Conservation (phyloP, 2,888 invertebrate species). For the Lasioglossum calceatum region DNA sequence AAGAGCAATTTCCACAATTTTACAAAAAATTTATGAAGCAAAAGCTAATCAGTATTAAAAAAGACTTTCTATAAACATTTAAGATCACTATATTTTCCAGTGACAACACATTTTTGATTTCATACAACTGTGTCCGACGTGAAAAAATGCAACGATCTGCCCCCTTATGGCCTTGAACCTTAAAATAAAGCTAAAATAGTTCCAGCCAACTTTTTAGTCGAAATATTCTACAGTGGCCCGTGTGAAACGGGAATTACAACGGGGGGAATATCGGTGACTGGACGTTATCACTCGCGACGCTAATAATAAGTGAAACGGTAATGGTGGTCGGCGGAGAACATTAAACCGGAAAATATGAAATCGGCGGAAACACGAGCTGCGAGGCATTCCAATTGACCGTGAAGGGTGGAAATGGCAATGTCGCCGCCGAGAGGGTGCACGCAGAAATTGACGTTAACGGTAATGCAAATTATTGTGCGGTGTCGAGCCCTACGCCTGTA, state of each 20-base stretch:
- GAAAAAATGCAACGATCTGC: too few relatives aligned
- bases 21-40: too few relatives aligned
- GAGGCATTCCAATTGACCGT: neutral
- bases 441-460: constrained; percentile 2
- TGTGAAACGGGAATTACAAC: constrained; percentile 28
- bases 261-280: constrained; percentile 13
- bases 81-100: neutral
- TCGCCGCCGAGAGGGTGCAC: neutral
- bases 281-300: constrained; percentile 20
- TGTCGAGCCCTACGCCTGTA: neutral
- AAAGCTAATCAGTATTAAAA: too few relatives aligned
- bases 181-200: neutral
- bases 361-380: neutral
- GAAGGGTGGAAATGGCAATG: neutral
- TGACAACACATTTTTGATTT: neutral
- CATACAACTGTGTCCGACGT: too few relatives aligned
- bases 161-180: neutral
- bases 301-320: constrained; percentile 38
- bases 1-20: too few relatives aligned
- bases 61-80: neutral
- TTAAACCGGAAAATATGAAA: constrained; percentile 22
- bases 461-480: neutral
- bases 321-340: constrained; percentile 4
- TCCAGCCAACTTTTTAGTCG: neutral
- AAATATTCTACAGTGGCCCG: neutral